Evolutionary conservation across 2,797 vertebrate species (phyloP), one percentile per base, ranked within the genome.

Genomic region (Aselliscus stoliczkanus): DNA sequence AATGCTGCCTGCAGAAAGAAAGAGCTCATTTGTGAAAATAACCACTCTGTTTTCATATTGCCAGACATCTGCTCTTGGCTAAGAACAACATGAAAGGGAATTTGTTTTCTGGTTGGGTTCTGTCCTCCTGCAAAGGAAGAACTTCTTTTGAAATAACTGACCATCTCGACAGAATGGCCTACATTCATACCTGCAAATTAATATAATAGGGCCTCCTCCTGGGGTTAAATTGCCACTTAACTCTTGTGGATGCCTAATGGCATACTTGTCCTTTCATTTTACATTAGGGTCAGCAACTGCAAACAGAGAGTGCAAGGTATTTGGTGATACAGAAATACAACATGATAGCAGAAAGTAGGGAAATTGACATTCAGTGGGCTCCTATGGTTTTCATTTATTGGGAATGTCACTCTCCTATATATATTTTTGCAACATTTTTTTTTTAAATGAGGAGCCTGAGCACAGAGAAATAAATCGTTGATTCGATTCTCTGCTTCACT

Each of bases 1-100:
- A 69, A 5, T 58, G 73, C 96, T 80, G 85, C 87, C 81, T 94
- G 88, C 58, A 96, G 93, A 96, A 96, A 95, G 70, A 85, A 95
- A 92, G 83, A 96, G 95, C 64, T 96, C 88, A 95, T 97, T 97
- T 95, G 92, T 96, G 96, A 97, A 97, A 97, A 95, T 96, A 96
- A 83, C 95, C 80, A 67, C 82, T 72, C 80, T 93, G 88, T 97
- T 97, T 97, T 97, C 96, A 91, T 97, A 96, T 96, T 96, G 96
- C 95, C 96, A 96, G 96, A 97, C 96, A 97, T 97, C 96, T 96
- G 94, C 92, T 97, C 96, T 95, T 96, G 95, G 95, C 97, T 95
- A 95, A 95, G 92, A 96, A 84, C 92, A 89, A 85, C 88, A 93
- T 90, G 92, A 96, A 95, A 95, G 90, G 90, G 79, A 93, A 95